These are phyloP conservation scores for Oeneis ivallda DNA, from an alignment of 2,888 invertebrate species.

Conservation along the genomic window DNA sequence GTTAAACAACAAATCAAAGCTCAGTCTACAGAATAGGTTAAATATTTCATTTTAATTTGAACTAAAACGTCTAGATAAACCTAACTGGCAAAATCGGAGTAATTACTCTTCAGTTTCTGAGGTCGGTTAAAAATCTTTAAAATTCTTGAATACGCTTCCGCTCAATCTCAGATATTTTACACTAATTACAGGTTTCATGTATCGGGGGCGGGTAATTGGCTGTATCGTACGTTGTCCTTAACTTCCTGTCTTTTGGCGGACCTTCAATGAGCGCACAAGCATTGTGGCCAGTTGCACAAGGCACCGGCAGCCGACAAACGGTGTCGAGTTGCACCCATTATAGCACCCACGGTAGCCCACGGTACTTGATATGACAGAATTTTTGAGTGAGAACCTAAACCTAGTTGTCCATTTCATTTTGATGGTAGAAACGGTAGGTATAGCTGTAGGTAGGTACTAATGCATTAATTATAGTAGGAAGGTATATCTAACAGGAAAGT, in stretches of 20 bases:
- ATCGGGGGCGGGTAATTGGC: slow-evolving; percentile 79
- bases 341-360: slow-evolving; percentile 66
- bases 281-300: slow-evolving; percentile 58
- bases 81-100: too few species aligned
- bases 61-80: not conserved
- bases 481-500: too few species aligned
- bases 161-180: slow-evolving; percentile 67
- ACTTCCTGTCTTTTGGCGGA: slow-evolving; percentile 77
- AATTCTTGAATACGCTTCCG: slow-evolving; percentile 58
- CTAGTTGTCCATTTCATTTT: slow-evolving; percentile 5
- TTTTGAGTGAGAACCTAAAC: not conserved
- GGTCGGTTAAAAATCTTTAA: slow-evolving; percentile 25
- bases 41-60: too few species aligned
- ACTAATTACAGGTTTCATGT: slow-evolving; percentile 78
- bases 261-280: slow-evolving; percentile 49
- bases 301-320: slow-evolving; percentile 53
- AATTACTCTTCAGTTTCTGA: not conserved
- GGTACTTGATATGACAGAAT: slow-evolving; percentile 16
- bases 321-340: slow-evolving; percentile 70
- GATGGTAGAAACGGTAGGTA: not conserved
- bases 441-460: too few species aligned
- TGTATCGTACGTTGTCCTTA: slow-evolving; percentile 72
- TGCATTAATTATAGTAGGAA: too few species aligned
- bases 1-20: too few species aligned
- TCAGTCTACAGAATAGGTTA: too few species aligned